Conservation (phyloP, 2,797 vertebrate species). For the Phrynocephalus forsythii region DNA sequence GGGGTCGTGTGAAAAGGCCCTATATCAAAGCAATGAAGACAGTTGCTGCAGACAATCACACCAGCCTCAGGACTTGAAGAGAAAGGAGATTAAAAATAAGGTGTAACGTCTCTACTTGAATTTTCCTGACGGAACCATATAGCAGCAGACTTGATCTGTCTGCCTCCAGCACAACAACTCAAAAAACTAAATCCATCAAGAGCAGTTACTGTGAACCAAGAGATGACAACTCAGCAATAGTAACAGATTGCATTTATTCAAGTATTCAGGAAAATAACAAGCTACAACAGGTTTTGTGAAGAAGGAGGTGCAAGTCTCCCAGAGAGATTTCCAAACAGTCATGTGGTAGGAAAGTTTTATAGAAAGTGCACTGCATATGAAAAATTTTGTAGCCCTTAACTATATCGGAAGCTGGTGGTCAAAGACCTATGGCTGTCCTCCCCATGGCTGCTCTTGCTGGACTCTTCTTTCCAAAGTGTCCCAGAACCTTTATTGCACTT, state of each 20-base stretch:
- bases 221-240: neutral
- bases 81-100: neutral
- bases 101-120: constrained; percentile 17
- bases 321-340: constrained; percentile 2
- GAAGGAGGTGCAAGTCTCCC: constrained; percentile 2
- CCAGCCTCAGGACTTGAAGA: neutral
- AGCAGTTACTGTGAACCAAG: constrained; percentile 1
- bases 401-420: constrained; percentile 7
- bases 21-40: neutral
- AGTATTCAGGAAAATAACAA: constrained; percentile 35
- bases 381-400: neutral
- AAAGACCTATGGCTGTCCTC: constrained; percentile 8
- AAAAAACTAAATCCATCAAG: neutral
- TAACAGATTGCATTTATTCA: constrained; percentile 30
- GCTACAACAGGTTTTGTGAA: neutral
- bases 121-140: neutral
- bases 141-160: constrained; percentile 5
- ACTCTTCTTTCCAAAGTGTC: constrained; percentile 1
- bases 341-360: neutral
- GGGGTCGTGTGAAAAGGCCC: too few species aligned
- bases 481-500: constrained; percentile 19
- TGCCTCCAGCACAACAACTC: neutral
- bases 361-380: constrained; percentile 3
- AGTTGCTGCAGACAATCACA: neutral
- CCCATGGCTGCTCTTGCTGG: neutral